Evolutionary conservation across 2,888 invertebrate genomes (phyloP).

Genomic region (Cryptophagus acutangulus): DNA sequence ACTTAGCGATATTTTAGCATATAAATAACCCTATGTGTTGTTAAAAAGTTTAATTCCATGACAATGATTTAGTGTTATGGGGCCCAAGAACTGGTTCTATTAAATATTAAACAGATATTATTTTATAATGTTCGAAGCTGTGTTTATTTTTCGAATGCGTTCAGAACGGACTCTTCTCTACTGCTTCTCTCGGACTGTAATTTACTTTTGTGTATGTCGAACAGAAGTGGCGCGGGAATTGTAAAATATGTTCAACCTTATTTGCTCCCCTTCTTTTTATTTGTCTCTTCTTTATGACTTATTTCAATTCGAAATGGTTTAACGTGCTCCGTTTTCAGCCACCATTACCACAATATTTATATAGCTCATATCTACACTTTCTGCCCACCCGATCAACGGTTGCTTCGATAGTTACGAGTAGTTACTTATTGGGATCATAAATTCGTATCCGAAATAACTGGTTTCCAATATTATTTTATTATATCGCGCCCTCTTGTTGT

Average conservation of each 20-base stretch:
- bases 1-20: conserved; percentile 37
- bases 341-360: conserved; percentile 30
- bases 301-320: conserved; percentile 28
- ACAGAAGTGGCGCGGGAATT: conserved; percentile 37
- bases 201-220: conserved; percentile 13
- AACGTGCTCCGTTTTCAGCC: conserved; percentile 22
- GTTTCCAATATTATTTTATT: too few relatives aligned
- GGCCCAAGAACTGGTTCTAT: conserved; percentile 40
- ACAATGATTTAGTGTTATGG: conserved; percentile 44
- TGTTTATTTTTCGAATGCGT: conserved; percentile 35
- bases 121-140: conserved; percentile 38
- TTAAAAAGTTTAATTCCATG: conserved; percentile 42
- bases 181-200: too few relatives aligned
- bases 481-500: too few relatives aligned
- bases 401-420: too few relatives aligned
- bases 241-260: conserved; percentile 36
- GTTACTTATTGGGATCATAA: conserved; percentile 20
- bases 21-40: conserved; percentile 41
- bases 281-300: conserved; percentile 28
- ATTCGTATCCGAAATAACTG: conserved; percentile 13
- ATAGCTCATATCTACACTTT: conserved; percentile 18
- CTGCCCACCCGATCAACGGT: conserved; percentile 20
- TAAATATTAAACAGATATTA: conserved; percentile 45
- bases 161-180: conserved; percentile 16
- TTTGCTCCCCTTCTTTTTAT: conserved; percentile 33